A percentile compares a stretch with the other conserved stretches of the same genome.
Conservation (phyloP, 2,888 invertebrate species). For the Notodonta dromedarius region DNA sequence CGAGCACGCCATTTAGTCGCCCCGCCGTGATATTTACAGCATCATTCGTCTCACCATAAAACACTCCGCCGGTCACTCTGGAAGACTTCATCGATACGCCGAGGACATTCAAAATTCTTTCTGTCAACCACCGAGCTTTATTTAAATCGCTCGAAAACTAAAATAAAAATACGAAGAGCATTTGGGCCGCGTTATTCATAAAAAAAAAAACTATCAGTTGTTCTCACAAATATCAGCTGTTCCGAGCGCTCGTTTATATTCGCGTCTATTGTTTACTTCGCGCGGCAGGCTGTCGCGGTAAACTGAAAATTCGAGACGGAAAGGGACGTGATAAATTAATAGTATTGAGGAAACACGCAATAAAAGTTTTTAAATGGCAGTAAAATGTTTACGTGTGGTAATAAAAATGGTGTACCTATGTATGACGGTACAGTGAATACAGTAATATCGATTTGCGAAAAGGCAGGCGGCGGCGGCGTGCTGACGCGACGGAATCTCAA, state of each 20-base stretch:
- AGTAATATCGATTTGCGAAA: constrained; percentile 66
- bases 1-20: constrained; percentile 47
- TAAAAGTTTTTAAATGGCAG: constrained; percentile 54
- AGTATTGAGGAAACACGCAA: constrained; percentile 34
- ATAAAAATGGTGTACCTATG: constrained; percentile 48
- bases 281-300: constrained; percentile 34
- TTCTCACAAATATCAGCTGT: constrained; percentile 54
- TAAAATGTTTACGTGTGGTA: constrained; percentile 53
- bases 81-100: constrained; percentile 26
- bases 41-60: constrained; percentile 34
- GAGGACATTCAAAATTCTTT: constrained; percentile 18
- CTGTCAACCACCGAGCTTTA: constrained; percentile 12
- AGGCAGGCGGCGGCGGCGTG: constrained; percentile 55
- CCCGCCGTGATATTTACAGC: constrained; percentile 34
- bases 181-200: constrained; percentile 24
- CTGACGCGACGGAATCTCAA: constrained; percentile 63
- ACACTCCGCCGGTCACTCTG: constrained; percentile 22
- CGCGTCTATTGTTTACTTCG: constrained; percentile 53
- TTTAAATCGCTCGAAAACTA: constrained; percentile 9
- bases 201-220: constrained; percentile 41
- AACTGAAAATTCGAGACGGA: constrained; percentile 13
- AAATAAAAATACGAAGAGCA: constrained; percentile 12
- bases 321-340: constrained; percentile 25
- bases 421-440: constrained; percentile 45
- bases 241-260: constrained; percentile 39